Evolutionary conservation across 1,140 invertebrate species (phyloP).

Genomic region (Cydia amplana): DNA sequence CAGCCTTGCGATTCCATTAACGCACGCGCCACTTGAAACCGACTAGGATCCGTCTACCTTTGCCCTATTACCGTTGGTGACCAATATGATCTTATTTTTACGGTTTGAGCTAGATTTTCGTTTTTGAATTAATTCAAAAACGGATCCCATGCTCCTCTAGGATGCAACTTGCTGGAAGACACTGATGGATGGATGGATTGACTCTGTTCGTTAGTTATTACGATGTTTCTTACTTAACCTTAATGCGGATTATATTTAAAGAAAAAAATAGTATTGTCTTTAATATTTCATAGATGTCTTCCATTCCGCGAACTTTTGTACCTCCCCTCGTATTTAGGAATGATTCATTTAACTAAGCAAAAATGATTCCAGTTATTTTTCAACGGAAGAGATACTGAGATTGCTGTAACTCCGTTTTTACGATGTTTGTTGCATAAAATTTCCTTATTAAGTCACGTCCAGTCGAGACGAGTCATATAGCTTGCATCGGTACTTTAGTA

Average conservation of each 20-base stretch:
- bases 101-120: too few relatives aligned
- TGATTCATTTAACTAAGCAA: too few relatives aligned
- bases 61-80: not conserved
- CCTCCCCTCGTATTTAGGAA: too few relatives aligned
- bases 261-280: too few relatives aligned
- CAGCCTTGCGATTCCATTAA: slow-evolving; percentile 62
- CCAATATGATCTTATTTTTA: too few relatives aligned
- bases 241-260: too few relatives aligned
- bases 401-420: not conserved
- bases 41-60: slow-evolving; percentile 6
- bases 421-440: slow-evolving; percentile 1
- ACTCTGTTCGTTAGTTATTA: not conserved
- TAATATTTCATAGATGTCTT: too few relatives aligned
- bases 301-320: too few relatives aligned
- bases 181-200: not conserved
- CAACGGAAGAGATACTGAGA: not conserved
- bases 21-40: slow-evolving; percentile 17
- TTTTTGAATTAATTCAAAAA: too few relatives aligned
- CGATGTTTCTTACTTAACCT: not conserved
- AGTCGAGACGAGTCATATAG: not conserved
- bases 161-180: not conserved
- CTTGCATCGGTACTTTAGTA: not conserved
- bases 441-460: not conserved
- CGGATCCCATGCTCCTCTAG: too few relatives aligned
- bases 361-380: too few relatives aligned